These are phyloP conservation scores for Asarcornis scutulata DNA, from an alignment of 2,113 vertebrate genomes.

Conservation along the genomic window DNA sequence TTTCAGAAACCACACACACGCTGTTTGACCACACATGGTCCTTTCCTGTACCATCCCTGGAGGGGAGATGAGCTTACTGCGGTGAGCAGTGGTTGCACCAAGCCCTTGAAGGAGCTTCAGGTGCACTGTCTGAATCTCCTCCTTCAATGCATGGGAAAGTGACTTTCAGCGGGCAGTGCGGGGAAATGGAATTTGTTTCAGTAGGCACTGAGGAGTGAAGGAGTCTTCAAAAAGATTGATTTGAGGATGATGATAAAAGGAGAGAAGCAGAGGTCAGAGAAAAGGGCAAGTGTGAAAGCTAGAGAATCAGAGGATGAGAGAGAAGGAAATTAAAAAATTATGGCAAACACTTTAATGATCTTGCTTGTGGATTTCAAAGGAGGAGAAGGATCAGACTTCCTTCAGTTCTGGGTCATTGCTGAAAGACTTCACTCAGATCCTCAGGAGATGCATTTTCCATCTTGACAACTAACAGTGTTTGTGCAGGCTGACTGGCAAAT, in stretches of 20 bases:
- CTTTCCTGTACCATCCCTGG: neutral
- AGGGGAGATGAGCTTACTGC: neutral
- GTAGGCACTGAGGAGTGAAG: neutral
- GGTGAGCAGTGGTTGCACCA: neutral
- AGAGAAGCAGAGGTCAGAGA: neutral
- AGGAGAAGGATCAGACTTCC: constrained; percentile 1
- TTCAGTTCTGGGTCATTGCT: neutral
- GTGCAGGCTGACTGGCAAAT: neutral
- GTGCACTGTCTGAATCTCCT: neutral
- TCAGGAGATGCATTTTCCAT: neutral
- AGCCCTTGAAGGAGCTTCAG: neutral
- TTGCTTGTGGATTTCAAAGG: constrained; percentile 10
- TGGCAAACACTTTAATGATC: neutral
- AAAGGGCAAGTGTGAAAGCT: neutral
- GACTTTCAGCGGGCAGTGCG: neutral
- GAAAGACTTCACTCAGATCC: neutral
- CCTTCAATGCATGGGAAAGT: neutral
- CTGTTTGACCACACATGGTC: neutral
- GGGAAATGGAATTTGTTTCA: neutral
- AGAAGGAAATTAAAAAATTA: neutral
- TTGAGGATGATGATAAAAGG: constrained; percentile 20
- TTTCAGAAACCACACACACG: neutral
- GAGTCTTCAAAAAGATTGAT: neutral
- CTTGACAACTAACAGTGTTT: neutral
- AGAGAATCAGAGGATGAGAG: neutral